Percentiles rank a stretch among this genome's conserved stretches.
Evolutionary conservation across 2,113 vertebrate species (phyloP).

Genomic region (Eidolon helvum): DNA sequence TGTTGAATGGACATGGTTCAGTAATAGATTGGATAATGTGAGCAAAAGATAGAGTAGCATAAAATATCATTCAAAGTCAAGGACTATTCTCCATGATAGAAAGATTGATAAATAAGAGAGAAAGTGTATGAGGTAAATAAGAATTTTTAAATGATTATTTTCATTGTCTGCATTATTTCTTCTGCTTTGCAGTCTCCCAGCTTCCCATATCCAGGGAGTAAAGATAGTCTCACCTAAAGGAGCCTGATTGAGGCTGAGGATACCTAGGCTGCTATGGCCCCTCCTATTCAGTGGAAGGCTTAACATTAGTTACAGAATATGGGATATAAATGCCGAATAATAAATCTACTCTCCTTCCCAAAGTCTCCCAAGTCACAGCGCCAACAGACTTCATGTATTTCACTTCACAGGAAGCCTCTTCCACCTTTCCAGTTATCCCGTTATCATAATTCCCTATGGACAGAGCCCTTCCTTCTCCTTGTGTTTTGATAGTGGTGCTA

Average conservation of each 20-base stretch:
- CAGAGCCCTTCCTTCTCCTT: neutral
- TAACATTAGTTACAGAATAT: neutral
- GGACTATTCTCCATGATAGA: neutral
- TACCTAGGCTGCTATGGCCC: neutral
- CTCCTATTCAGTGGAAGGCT: neutral
- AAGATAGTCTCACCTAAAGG: neutral
- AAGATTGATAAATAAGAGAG: neutral
- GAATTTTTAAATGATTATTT: neutral
- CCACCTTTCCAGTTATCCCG: neutral
- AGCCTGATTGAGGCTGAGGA: neutral
- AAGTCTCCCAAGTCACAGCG: neutral
- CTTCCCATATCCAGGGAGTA: neutral
- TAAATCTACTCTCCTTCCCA: neutral
- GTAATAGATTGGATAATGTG: conserved; percentile 5
- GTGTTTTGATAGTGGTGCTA: neutral
- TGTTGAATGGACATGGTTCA: neutral
- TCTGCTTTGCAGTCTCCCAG: neutral
- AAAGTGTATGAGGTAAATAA: neutral
- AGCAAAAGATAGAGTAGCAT: neutral
- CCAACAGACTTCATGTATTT: neutral
- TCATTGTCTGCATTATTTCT: neutral
- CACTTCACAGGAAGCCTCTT: neutral
- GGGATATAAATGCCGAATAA: neutral
- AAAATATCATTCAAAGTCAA: conserved; percentile 45
- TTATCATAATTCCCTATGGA: neutral